Percentiles rank a stretch among this genome's conserved stretches.
These are phyloP conservation scores for Chauna torquata DNA, from an alignment of 2,113 vertebrate species.

Conservation along the genomic window DNA sequence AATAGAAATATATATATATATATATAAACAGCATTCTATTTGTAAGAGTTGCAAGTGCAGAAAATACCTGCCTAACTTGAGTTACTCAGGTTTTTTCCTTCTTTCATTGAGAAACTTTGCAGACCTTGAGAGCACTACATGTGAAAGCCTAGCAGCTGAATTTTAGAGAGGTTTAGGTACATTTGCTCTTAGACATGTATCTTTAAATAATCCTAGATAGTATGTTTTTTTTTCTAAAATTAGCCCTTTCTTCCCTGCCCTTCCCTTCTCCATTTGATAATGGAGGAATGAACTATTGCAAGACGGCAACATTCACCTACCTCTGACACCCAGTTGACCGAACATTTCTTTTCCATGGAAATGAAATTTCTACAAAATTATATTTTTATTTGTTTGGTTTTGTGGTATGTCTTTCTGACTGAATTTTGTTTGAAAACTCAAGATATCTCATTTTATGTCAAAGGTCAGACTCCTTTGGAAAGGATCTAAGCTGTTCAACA, in stretches of 20 bases:
- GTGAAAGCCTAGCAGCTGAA: not conserved
- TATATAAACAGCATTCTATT: not conserved
- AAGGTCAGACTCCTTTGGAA: not conserved
- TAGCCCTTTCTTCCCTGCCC: not conserved
- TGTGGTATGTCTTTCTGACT: not conserved
- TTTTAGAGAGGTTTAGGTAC: not conserved
- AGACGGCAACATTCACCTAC: not conserved
- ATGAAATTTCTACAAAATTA: not conserved
- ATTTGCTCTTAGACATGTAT: not conserved
- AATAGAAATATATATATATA: not conserved
- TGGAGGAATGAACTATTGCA: not conserved
- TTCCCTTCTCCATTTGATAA: not conserved
- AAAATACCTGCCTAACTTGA: not conserved
- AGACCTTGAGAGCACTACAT: not conserved
- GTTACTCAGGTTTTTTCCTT: not conserved
- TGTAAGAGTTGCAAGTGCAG: not conserved
- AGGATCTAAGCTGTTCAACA: not conserved
- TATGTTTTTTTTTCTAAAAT: not conserved
- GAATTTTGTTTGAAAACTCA: not conserved
- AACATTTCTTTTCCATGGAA: not conserved
- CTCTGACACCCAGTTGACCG: not conserved
- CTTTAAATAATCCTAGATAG: not conserved
- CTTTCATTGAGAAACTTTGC: not conserved
- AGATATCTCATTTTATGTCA: not conserved
- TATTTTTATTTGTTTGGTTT: not conserved